phyloP scores from a whole-genome alignment of 2,797 vertebrate genomes.

The Cheirogaleus major region DNA sequence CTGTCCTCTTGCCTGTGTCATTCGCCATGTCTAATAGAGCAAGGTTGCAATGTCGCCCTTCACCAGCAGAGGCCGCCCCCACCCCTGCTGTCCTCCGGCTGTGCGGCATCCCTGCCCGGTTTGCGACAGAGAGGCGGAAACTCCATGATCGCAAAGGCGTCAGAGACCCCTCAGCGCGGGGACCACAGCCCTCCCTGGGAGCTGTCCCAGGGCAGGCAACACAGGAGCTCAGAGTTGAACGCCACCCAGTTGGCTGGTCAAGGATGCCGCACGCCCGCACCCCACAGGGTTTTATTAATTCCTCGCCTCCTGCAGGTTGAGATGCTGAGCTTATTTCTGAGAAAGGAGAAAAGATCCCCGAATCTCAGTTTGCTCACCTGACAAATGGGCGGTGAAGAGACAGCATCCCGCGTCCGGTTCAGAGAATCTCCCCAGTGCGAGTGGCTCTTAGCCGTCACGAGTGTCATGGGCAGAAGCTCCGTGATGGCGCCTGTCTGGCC shows the following conservation, averaged over 20 bases:
- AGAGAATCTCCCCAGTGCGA: no score
- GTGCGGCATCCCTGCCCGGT: background rate
- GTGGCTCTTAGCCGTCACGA: background rate
- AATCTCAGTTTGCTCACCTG: background rate
- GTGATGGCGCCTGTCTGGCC: background rate
- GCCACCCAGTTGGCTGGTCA: background rate
- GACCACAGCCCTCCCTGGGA: background rate
- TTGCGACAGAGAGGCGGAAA: background rate
- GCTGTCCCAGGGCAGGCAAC: no score
- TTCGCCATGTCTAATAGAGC: background rate
- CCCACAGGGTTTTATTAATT: background rate
- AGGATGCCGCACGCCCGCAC: background rate
- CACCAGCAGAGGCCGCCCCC: background rate
- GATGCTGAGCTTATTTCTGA: background rate
- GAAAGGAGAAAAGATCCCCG: background rate
- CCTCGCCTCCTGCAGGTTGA: no score
- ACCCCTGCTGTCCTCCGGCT: rapidly evolving
- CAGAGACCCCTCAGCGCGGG: background rate
- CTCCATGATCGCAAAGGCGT: rapidly evolving
- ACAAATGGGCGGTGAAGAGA: background rate
- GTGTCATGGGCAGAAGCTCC: background rate
- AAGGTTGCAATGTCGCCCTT: background rate
- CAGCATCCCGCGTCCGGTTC: background rate
- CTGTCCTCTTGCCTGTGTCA: background rate
- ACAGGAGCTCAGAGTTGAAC: background rate